phyloP scores from a whole-genome alignment of 1,140 invertebrate genomes.

The Lepidurus couesii region DNA sequence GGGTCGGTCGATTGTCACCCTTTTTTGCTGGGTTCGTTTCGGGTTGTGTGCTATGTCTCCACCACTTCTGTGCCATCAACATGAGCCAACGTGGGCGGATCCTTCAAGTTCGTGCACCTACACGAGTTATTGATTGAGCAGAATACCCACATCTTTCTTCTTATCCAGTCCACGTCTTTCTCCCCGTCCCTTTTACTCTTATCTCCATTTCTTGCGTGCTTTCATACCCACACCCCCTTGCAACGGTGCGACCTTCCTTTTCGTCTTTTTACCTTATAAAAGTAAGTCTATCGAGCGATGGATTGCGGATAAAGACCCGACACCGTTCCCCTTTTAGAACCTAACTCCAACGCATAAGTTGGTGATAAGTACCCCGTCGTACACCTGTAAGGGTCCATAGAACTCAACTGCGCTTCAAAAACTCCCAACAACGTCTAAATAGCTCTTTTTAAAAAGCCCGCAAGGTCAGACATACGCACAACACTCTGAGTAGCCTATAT shows the following conservation, averaged over 20 bases:
- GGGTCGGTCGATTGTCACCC: not conserved
- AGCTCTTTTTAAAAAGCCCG: not conserved
- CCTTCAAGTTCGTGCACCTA: slow-evolving; percentile 17
- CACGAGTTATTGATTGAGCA: slow-evolving; percentile 9
- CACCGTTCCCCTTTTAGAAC: too few species aligned
- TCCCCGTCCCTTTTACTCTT: not conserved
- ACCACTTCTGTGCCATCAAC: not conserved
- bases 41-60: not conserved
- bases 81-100: not conserved
- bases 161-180: not conserved
- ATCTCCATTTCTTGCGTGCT: not conserved
- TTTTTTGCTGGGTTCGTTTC: not conserved
- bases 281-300: not conserved
- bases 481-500: too few species aligned
- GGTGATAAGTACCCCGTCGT: too few species aligned
- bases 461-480: not conserved
- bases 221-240: not conserved
- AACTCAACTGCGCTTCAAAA: not conserved
- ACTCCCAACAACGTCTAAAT: not conserved
- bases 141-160: slow-evolving; percentile 22
- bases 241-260: not conserved
- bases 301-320: too few species aligned
- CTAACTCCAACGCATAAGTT: too few species aligned
- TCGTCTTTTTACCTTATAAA: not conserved
- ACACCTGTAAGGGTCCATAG: not conserved